These are phyloP conservation scores for Bombus huntii DNA, from an alignment of 1,140 invertebrate species.

Conservation along the genomic window DNA sequence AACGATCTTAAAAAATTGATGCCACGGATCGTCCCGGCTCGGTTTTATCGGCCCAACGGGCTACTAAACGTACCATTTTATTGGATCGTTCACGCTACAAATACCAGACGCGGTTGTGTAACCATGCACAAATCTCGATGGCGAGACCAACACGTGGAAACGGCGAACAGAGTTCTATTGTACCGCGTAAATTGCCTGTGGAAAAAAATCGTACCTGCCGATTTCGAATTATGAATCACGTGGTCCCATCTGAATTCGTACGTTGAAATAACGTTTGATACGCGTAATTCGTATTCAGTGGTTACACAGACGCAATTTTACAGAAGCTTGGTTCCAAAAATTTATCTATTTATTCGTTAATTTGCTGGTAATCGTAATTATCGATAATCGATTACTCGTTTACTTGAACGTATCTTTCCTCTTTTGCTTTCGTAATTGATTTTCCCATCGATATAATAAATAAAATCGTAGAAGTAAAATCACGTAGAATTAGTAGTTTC, in stretches of 20 bases:
- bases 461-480: too few relatives aligned
- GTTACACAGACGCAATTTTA: too few relatives aligned
- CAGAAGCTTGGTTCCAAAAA: too few relatives aligned
- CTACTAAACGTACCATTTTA: slow-evolving; percentile 66
- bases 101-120: slow-evolving; percentile 24
- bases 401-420: too few relatives aligned
- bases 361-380: too few relatives aligned
- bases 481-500: too few relatives aligned
- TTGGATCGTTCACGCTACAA: slow-evolving; percentile 48
- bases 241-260: neutral
- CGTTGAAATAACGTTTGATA: neutral
- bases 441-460: too few relatives aligned
- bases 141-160: slow-evolving; percentile 17
- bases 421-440: too few relatives aligned
- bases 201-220: neutral
- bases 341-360: too few relatives aligned
- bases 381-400: too few relatives aligned
- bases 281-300: neutral
- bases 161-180: slow-evolving; percentile 43
- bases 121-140: slow-evolving; percentile 54
- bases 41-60: slow-evolving; percentile 64
- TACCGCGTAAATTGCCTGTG: slow-evolving; percentile 35
- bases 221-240: neutral
- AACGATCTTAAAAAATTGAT: slow-evolving; percentile 65
- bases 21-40: slow-evolving; percentile 37